phyloP scores from a whole-genome alignment of 2,797 vertebrate genomes.

The Pseudochaenichthys georgianus region DNA sequence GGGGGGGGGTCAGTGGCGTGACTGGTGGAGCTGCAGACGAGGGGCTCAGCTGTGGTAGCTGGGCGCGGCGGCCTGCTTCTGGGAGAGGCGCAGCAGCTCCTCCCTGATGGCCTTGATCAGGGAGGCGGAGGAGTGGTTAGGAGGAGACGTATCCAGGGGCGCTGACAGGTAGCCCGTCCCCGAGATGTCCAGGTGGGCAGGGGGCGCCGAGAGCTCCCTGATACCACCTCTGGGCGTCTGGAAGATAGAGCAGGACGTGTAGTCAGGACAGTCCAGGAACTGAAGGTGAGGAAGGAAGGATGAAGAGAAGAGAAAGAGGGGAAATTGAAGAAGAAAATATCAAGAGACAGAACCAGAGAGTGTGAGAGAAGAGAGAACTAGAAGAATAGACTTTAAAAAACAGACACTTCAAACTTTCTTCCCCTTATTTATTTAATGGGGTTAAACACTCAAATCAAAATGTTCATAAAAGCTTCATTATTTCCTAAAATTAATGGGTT shows the following conservation, averaged over 20 bases:
- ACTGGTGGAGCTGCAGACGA: constrained; percentile 53
- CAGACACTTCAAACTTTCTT: no score
- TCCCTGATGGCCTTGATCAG: constrained; percentile 99
- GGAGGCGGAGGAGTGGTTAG: constrained; percentile 94
- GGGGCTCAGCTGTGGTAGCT: constrained; percentile 93
- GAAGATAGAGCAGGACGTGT: constrained; percentile 88
- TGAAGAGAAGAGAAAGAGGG: neutral
- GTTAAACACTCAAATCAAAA: neutral
- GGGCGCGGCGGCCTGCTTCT: constrained; percentile 93
- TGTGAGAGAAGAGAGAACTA: constrained; percentile 7
- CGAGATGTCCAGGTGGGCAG: constrained; percentile 86
- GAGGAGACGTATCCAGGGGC: constrained; percentile 87
- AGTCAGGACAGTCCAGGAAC: constrained; percentile 88
- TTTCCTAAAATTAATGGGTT: neutral
- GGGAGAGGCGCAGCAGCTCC: constrained; percentile 97
- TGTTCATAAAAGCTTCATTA: neutral
- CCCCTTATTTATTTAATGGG: no score
- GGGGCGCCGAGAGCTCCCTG: constrained; percentile 89
- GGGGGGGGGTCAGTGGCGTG: constrained; percentile 66
- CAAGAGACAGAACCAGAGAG: constrained; percentile 19
- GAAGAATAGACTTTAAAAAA: neutral
- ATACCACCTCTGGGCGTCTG: constrained; percentile 89
- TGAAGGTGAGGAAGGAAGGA: constrained; percentile 66
- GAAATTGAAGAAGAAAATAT: constrained; percentile 1
- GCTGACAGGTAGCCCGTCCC: constrained; percentile 86